Conservation (phyloP, 2,797 vertebrate genomes). For the Poeciliopsis paucimaculata region DNA sequence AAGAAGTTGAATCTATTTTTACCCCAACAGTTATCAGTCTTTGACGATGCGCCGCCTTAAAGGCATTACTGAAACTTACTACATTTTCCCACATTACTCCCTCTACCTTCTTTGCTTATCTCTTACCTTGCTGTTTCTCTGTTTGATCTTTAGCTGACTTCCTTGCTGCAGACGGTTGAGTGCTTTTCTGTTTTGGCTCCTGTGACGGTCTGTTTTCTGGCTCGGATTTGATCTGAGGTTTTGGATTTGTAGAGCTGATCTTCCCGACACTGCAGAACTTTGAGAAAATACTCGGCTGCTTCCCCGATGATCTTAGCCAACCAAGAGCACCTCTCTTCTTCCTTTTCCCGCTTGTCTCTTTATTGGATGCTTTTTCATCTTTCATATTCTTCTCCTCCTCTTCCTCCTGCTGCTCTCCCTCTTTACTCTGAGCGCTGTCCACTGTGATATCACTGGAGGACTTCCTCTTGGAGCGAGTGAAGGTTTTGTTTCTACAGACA, state of each 20-base stretch:
- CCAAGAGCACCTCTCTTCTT: constrained; percentile 86
- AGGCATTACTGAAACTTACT: background rate
- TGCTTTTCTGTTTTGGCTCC: constrained; percentile 53
- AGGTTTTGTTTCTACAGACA: constrained; percentile 56
- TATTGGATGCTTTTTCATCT: constrained; percentile 65
- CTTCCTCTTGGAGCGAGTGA: constrained; percentile 93
- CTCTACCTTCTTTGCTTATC: background rate
- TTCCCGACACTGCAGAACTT: constrained; percentile 93
- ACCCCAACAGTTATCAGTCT: background rate
- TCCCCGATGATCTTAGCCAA: constrained; percentile 89
- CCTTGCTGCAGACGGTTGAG: background rate
- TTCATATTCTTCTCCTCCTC: constrained; percentile 55
- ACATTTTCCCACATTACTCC: background rate
- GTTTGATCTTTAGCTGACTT: constrained; percentile 11
- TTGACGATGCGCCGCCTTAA: background rate
- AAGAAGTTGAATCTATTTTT: background rate
- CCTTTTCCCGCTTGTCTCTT: constrained; percentile 80
- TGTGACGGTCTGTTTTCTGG: constrained; percentile 12
- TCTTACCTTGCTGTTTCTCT: constrained; percentile 67
- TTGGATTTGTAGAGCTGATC: constrained; percentile 80
- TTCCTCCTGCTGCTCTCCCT: constrained; percentile 54
- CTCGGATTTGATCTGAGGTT: constrained; percentile 70
- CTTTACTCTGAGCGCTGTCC: constrained; percentile 54
- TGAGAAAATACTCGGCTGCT: constrained; percentile 95
- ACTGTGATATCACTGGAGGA: constrained; percentile 67